A percentile compares a stretch with the other conserved stretches of the same genome.
Evolutionary conservation across 2,797 vertebrate species (phyloP).

Genomic region (Meriones psammophilus): DNA sequence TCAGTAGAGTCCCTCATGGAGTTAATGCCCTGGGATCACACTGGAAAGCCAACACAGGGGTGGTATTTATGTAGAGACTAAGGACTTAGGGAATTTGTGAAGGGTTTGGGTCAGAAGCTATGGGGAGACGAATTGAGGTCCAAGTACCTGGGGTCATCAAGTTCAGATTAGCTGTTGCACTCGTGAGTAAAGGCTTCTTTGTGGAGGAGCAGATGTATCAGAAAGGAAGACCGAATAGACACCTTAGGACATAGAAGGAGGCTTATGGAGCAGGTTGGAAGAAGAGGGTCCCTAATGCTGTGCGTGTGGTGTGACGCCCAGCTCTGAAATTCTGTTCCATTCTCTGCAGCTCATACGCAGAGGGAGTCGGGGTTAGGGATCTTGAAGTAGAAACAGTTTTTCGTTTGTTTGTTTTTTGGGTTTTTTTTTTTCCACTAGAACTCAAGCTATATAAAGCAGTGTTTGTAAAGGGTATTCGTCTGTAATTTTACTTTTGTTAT

Average conservation of each 20-base stretch:
- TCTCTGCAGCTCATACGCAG: background rate
- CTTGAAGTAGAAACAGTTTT: background rate
- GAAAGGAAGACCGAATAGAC: background rate
- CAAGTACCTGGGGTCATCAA: background rate
- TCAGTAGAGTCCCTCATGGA: no score
- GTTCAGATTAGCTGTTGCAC: background rate
- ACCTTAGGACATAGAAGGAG: background rate
- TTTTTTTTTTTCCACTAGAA: background rate
- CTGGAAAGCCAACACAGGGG: background rate
- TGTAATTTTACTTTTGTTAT: constrained; percentile 32
- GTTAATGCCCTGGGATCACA: no score
- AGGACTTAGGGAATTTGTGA: background rate
- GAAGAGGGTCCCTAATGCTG: accelerated
- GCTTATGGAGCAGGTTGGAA: accelerated
- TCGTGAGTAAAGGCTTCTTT: background rate
- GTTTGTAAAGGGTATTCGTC: background rate
- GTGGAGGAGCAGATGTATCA: background rate
- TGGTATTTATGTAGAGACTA: background rate
- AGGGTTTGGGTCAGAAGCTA: background rate
- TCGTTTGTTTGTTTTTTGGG: no score
- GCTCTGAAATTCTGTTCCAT: background rate
- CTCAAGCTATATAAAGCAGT: background rate
- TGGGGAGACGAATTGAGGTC: background rate
- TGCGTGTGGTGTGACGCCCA: background rate
- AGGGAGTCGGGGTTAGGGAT: background rate